Base-by-base conservation (phyloP, 2,888 invertebrate species). In the Teleiodes luculella region DNA sequence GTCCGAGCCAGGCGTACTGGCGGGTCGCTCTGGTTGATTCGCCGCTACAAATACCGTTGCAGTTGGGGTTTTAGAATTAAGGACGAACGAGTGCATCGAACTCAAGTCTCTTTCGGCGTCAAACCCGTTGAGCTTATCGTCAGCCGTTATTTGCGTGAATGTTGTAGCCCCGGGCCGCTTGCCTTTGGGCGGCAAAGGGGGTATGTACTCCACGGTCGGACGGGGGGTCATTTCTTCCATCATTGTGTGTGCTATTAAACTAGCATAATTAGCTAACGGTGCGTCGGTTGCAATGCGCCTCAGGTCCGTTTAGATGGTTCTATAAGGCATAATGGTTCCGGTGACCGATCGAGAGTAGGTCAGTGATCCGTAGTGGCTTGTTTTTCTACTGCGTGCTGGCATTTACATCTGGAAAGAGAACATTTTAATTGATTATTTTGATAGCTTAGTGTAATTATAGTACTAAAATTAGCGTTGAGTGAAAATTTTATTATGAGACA, bases 161-260 rank as follows among this genome's bases (percentile, higher is more conserved):
- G 87, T 87, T 11, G 89, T 85, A 52, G 83, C 77, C 57, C 86
- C 83, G 52, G 64, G 64, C 67, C 79, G 80, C 63, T 89, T 89
- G 56, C 80, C 86, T 84, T 92, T 92, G 53, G 91, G 90, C 45
- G 92, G 91, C 61, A 92, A 78, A 63, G 92, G 90, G 61, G 92
- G 91, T 70, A 90, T 87, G 74, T 86, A 86, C 66, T 88, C 85
- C 59, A 86, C 73, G 67, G 72, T 86, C 14, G 83, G 78, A 63
- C 86, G 82, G 55, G 86, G 73, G 57, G 90, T 80, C 66, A 90
- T 81, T 76, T 91, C 89, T 81, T 91, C 91, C 92, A 91, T 91
- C 76, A 72, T 80, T 72, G 67, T 62, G 61, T 58, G 62, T 64
- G 66, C 72, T 85, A 86, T 79, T 81, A 76, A 78, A 80, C 75